These are phyloP conservation scores for Gobius niger DNA, from an alignment of 2,113 vertebrate species.

Conservation along the genomic window DNA sequence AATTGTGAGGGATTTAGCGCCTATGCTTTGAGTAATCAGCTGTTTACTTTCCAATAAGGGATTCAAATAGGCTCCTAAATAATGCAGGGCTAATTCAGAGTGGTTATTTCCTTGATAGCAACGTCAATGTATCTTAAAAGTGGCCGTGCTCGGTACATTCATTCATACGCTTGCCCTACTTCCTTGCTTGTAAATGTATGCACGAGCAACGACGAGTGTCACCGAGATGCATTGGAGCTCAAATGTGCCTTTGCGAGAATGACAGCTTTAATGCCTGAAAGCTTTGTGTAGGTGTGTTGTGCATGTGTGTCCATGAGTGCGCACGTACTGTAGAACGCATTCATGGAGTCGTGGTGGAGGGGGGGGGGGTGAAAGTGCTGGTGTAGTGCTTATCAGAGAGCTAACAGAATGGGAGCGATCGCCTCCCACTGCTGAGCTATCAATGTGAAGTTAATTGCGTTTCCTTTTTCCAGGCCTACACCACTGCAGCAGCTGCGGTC, in stretches of 20 bases:
- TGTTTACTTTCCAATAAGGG: slow-evolving; percentile 41
- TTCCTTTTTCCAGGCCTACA: slow-evolving; percentile 9
- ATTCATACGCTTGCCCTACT: slow-evolving; percentile 5
- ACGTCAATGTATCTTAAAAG: slow-evolving; percentile 38
- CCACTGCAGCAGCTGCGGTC: background rate
- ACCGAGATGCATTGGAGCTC: slow-evolving; percentile 38
- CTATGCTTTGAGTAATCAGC: slow-evolving; percentile 37
- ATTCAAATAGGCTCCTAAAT: slow-evolving; percentile 22
- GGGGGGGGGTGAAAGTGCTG: background rate
- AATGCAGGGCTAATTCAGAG: slow-evolving; percentile 15
- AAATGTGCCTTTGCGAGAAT: slow-evolving; percentile 49
- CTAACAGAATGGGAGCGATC: slow-evolving; percentile 54
- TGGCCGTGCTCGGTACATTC: slow-evolving; percentile 14
- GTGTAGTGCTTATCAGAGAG: slow-evolving; percentile 60
- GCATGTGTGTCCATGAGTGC: slow-evolving; percentile 16
- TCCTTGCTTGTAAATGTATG: slow-evolving; percentile 4
- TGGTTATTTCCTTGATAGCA: slow-evolving; percentile 23
- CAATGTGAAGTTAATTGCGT: slow-evolving; percentile 67
- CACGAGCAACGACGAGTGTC: slow-evolving; percentile 32
- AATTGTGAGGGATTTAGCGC: slow-evolving; percentile 40
- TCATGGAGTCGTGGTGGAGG: background rate
- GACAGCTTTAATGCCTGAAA: slow-evolving; percentile 54
- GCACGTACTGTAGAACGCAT: slow-evolving; percentile 10
- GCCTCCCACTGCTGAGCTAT: slow-evolving; percentile 68
- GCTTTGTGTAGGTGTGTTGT: slow-evolving; percentile 10